Percentiles rank a stretch among this genome's conserved stretches.
phyloP scores from a whole-genome alignment of 2,888 invertebrate genomes.

The Synergus laeviventris region DNA sequence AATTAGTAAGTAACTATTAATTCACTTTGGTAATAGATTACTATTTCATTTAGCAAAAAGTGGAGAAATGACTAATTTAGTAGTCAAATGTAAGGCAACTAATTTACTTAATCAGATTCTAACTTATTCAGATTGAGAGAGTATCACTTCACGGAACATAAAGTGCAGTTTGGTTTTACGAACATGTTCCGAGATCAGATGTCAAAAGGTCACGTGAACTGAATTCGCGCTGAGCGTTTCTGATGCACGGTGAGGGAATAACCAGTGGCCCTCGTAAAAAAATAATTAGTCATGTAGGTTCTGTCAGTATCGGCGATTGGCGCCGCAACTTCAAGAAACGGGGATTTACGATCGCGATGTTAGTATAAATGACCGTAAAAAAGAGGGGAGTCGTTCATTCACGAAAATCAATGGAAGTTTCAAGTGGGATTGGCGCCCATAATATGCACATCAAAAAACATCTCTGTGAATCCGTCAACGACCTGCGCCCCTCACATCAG shows the following conservation, averaged over 20 bases:
- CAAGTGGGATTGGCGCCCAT: constrained; percentile 30
- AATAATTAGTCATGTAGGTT: constrained; percentile 23
- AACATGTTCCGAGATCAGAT: not conserved
- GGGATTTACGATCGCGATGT: constrained; percentile 34
- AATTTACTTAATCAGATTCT: too few relatives aligned
- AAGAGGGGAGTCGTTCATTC: constrained; percentile 30
- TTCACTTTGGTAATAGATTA: too few relatives aligned
- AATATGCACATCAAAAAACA: not conserved
- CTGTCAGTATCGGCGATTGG: constrained; percentile 22
- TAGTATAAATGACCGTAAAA: constrained; percentile 31
- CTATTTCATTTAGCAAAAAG: too few relatives aligned
- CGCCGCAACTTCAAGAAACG: constrained; percentile 33
- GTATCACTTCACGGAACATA: too few relatives aligned
- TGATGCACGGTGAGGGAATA: not conserved
- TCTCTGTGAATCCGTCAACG: constrained; percentile 7
- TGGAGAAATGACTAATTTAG: too few relatives aligned
- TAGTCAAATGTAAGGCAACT: too few relatives aligned
- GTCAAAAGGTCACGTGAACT: not conserved
- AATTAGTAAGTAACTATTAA: too few relatives aligned
- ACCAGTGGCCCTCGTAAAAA: constrained; percentile 8
- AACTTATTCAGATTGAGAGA: too few relatives aligned
- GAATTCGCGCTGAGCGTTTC: constrained; percentile 9
- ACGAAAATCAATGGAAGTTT: constrained; percentile 32
- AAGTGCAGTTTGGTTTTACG: not conserved
- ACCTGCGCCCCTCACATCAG: not conserved